phyloP scores from a whole-genome alignment of 2,888 invertebrate species.

The Vandiemenella viatica region DNA sequence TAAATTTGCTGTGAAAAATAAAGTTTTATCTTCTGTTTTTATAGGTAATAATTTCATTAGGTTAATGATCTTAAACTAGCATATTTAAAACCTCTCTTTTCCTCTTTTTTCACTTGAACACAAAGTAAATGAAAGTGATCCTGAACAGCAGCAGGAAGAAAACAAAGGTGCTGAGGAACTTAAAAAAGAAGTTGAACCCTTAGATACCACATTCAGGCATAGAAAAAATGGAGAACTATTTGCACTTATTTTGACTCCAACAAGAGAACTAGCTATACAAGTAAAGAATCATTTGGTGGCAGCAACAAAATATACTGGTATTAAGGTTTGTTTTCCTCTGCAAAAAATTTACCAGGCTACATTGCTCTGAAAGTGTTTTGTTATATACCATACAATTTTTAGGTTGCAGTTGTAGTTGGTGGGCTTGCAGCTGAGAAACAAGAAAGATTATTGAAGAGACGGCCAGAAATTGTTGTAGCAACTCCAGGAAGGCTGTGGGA shows the following conservation, averaged over 20 bases:
- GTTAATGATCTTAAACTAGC: no score
- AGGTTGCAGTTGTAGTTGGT: slow-evolving; percentile 76
- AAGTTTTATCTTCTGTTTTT: no score
- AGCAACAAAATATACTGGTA: slow-evolving; percentile 65
- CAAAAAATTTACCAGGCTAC: no score
- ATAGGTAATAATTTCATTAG: no score
- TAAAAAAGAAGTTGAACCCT: no score
- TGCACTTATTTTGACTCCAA: slow-evolving; percentile 85
- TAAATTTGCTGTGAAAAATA: no score
- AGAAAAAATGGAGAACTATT: slow-evolving; percentile 40
- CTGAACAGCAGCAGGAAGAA: no score
- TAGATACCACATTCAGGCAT: no score
- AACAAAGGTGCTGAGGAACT: no score
- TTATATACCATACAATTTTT: slow-evolving; percentile 15
- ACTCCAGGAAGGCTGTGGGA: slow-evolving; percentile 98
- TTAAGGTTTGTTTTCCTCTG: no score
- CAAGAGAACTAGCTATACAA: slow-evolving; percentile 90
- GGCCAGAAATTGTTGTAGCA: slow-evolving; percentile 87
- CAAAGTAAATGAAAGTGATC: no score
- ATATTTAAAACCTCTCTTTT: no score
- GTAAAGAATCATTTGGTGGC: slow-evolving; percentile 70
- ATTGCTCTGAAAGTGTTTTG: not conserved
- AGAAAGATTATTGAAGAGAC: slow-evolving; percentile 58
- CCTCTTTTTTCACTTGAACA: not conserved
- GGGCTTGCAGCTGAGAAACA: slow-evolving; percentile 92